Base-by-base conservation (phyloP, 2,888 invertebrate species). In the Biston stratarius region DNA sequence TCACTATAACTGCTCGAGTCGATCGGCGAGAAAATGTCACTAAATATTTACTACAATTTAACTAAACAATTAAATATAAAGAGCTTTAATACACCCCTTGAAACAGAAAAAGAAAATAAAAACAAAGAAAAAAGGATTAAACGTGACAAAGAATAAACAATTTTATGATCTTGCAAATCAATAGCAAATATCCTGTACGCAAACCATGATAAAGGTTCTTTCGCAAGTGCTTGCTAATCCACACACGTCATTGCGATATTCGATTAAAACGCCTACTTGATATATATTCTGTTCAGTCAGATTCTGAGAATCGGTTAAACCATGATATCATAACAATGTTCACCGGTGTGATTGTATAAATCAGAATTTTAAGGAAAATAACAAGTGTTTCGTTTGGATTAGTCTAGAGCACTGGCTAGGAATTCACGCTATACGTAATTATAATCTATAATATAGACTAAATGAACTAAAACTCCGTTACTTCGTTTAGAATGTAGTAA, bases 181-280 rank as follows among this genome's bases (percentile, higher is more conserved):
- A 11, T 36, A 11, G 0, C 24, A n/a, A 14, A 24, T 14, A 40
- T 52, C 52, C 0, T 11, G 14, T 59, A 48, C 62, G 67, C 67
- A 34, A 62, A 58, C 36, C 58, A 53, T 48, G 52, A 12, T 36
- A 57, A 61, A 66, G 51, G 49, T 15, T 47, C 3, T 62, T 67
- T 62, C 58, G 15, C 62, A 58, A 47, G 47, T 58, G 53, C 42
- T 67, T 67, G 62, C 52, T 58, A 58, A 62, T 61, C 62, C 42
- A 14, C 34, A 58, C 61, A 58, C 57, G 47, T 15, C 15, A 51
- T 51, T 24, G 56, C 52, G 15, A 58, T 49, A 24, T 53, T 61
- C 58, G 48, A 61, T 66, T 61, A 40, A 33, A 57, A 24, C 3
- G 51, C 57, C 33, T 34, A 48, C 40, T 59, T 36, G 47, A 40